phyloP scores from a whole-genome alignment of 2,797 vertebrate species.

The Sparidentex hasta region DNA sequence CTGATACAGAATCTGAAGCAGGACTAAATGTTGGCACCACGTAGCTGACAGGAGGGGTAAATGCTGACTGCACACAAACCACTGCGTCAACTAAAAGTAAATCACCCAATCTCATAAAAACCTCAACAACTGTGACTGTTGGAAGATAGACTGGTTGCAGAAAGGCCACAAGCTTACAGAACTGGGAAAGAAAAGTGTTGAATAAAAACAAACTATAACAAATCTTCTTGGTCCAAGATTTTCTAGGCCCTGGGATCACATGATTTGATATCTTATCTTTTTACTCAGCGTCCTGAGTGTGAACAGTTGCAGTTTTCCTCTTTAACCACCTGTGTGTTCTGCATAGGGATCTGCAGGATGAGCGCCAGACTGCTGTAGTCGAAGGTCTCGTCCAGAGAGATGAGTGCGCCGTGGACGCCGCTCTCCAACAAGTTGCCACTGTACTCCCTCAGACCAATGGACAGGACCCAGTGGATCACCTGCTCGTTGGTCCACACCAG shows the following conservation, averaged over 20 bases:
- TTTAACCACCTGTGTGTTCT: constrained; percentile 93
- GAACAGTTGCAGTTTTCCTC: background rate
- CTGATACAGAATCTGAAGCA: constrained; percentile 40
- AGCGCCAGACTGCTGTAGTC: constrained; percentile 96
- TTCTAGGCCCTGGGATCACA: background rate
- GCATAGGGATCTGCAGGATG: constrained; percentile 96
- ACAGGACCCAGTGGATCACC: constrained; percentile 93
- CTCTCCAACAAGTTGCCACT: constrained; percentile 93
- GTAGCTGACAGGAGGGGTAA: background rate
- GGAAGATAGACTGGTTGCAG: constrained; percentile 23
- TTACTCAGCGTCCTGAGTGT: background rate
- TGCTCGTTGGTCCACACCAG: constrained; percentile 89
- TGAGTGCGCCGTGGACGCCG: constrained; percentile 92
- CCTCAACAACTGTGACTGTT: constrained; percentile 9
- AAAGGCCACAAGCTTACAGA: background rate
- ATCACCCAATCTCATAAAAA: constrained; percentile 39
- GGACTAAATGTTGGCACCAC: constrained; percentile 32
- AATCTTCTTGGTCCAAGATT: background rate
- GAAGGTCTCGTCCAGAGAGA: constrained; percentile 95
- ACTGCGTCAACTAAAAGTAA: constrained; percentile 20
- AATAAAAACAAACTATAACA: constrained; percentile 3
- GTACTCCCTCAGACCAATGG: constrained; percentile 94
- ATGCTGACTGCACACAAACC: constrained; percentile 44
- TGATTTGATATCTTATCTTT: background rate
- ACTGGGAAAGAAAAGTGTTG: background rate